Evolutionary conservation across 2,113 vertebrate species (phyloP).

Genomic region (Ctenomys sociabilis): DNA sequence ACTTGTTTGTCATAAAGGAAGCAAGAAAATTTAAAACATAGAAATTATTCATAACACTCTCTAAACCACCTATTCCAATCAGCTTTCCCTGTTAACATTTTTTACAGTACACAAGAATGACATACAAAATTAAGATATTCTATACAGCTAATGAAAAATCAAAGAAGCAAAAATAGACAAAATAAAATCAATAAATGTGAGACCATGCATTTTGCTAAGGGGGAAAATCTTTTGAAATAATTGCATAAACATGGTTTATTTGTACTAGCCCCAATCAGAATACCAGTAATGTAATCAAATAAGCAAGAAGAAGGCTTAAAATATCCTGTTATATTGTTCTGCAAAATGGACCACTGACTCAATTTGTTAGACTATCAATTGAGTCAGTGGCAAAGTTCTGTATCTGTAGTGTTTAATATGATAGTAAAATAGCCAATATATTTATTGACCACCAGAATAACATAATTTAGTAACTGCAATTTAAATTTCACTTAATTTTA

Average conservation of each 20-base stretch:
- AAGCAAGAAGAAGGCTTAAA: background rate
- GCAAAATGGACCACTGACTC: background rate
- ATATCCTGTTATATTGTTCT: background rate
- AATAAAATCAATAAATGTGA: conserved; percentile 5
- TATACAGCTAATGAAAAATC: background rate
- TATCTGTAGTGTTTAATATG: background rate
- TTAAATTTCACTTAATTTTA: conserved; percentile 21
- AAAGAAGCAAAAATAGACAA: background rate
- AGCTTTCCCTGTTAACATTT: conserved; percentile 29
- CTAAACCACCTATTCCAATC: conserved; percentile 30
- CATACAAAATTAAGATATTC: background rate
- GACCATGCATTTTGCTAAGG: background rate
- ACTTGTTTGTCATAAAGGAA: background rate
- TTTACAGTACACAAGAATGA: background rate
- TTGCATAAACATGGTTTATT: background rate
- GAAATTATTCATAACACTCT: conserved; percentile 30
- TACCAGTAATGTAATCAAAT: background rate
- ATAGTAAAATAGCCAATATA: background rate
- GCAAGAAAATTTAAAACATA: background rate
- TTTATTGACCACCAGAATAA: background rate
- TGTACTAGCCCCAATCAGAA: background rate
- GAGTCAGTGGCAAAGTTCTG: background rate
- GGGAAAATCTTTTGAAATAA: background rate
- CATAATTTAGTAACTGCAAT: background rate
- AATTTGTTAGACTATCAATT: too few relatives aligned